Base-by-base conservation (phyloP, 2,888 invertebrate species). In the Cerastoderma edule region DNA sequence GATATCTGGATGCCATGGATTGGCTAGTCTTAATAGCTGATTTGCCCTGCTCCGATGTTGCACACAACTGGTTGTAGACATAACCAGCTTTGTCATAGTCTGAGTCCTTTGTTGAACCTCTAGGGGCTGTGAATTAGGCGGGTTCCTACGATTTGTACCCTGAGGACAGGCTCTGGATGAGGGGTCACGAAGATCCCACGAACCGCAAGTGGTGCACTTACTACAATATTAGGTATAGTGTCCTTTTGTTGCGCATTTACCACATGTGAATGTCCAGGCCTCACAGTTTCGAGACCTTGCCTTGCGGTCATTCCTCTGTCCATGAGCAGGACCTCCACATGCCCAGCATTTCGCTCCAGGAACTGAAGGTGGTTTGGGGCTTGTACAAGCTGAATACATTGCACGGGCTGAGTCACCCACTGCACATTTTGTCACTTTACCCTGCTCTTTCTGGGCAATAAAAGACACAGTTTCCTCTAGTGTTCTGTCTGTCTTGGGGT, bases 361-460 rank as follows among this genome's bases (percentile, higher is more conserved):
- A 32, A 32, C 19, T 27, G 35, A 5, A 4, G 4, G 10, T 33
- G 54, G 39, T 39, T 33, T 53, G 10, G 22, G 32, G 33, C n/a
- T 50, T 8, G 28, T 30, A 50, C 56, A n/a, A 56, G 56, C n/a
- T n/a, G n/a, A n/a, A 56, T 46, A 33, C 35, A 69, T 69, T 48
- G 75, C 78, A 48, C 68, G 50, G n/a, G 65, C 27, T 35, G 64
- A 70, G 32, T 74, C 80, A 27, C 80, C 80, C 0, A 80, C 73
- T 46, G 76, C 71, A 76, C 70, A 67, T n/a, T n/a, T n/a, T n/a
- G n/a, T n/a, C n/a, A n/a, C n/a, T n/a, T n/a, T n/a, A n/a, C n/a
- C n/a, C n/a, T n/a, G n/a, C n/a, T n/a, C n/a, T n/a, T n/a, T n/a
- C n/a, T n/a, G n/a, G n/a, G n/a, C n/a, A n/a, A n/a, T n/a, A n/a